phyloP scores from a whole-genome alignment of 2,113 vertebrate genomes.

The Entelurus aequoreus region DNA sequence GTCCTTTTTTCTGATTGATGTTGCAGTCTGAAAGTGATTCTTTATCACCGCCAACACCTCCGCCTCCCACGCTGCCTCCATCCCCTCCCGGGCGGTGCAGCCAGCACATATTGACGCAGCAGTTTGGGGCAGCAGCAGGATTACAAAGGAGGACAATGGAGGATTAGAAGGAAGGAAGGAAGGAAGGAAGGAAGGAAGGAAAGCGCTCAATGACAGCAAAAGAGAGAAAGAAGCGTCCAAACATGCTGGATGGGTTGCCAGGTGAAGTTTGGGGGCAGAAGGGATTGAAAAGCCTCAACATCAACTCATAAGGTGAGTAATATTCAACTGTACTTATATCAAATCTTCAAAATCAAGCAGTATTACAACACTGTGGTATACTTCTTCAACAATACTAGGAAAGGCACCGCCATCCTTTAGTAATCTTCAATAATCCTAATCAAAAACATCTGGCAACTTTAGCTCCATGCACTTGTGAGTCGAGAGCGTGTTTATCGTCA shows the following conservation, averaged over 20 bases:
- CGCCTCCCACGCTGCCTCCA: background rate
- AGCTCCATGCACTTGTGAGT: no score
- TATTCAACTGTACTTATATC: no score
- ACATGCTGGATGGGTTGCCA: constrained; percentile 22
- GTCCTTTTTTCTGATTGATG: no score
- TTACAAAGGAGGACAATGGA: constrained; percentile 59
- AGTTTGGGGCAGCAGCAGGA: constrained; percentile 47
- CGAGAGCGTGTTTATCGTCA: no score
- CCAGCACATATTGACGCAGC: constrained; percentile 55
- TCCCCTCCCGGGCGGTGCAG: constrained; percentile 23
- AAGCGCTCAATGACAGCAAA: constrained; percentile 15
- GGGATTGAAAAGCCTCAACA: constrained; percentile 2
- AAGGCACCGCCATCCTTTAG: no score
- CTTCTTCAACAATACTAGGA: no score
- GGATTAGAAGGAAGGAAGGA: constrained; percentile 47
- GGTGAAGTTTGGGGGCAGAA: background rate
- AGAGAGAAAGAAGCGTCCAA: constrained; percentile 6
- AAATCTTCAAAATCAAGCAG: no score
- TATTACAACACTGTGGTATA: no score
- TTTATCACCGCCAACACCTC: constrained; percentile 44
- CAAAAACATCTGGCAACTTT: no score
- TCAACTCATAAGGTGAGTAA: constrained; percentile 30
- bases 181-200: constrained; percentile 17
- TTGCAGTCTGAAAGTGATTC: no score
- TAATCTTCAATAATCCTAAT: no score